Evolutionary conservation across 1,140 invertebrate species (phyloP), one percentile per base, ranked within the genome.

Genomic region (Tribolium madens): DNA sequence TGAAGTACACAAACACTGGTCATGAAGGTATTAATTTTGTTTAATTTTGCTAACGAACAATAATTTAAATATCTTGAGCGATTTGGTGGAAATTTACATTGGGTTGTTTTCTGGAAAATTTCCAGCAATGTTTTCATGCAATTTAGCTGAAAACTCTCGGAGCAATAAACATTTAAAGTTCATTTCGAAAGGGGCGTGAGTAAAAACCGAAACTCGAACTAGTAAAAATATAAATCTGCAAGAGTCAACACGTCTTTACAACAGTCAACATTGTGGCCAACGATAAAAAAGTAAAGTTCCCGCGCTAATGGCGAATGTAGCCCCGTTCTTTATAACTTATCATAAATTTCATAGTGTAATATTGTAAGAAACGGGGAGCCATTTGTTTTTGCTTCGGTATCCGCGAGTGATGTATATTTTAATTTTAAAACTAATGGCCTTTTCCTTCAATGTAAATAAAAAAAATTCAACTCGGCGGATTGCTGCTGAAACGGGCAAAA

Each of bases 281-380:
- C 76, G 76, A 76, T 78, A 78, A 80, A 78, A 78, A 78, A 72
- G 48, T 42, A 80, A 80, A 80, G 76, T 80, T 76, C 76, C 75
- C 71, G 69, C 74, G 74, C 79, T 80, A 80, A 80, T 80, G 79
- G 79, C 79, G 46, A 68, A 68, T 76, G 73, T 76, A 76, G 69
- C 73, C 73, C 74, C 71, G 72, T 82, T 80, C 80, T 82, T 82
- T 82, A 82, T 78, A 80, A 76, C 80, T 79, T 71, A 79, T 76
- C 81, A 82, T 82, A 82, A 82, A 82, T 82, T 82, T 81, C 76
- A 80, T 80, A 80, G 80, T 80, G 77, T 82, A 82, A 82, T 82
- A 81, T 82, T 77, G 81, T 76, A 80, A 81, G 78, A 80, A 81
- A 78, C 76, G 78, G 76, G 74, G 70, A 76, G 78, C 81, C 81